Evolutionary conservation across 1,140 invertebrate genomes (phyloP).

Genomic region (Macrosteles quadrilineatus): DNA sequence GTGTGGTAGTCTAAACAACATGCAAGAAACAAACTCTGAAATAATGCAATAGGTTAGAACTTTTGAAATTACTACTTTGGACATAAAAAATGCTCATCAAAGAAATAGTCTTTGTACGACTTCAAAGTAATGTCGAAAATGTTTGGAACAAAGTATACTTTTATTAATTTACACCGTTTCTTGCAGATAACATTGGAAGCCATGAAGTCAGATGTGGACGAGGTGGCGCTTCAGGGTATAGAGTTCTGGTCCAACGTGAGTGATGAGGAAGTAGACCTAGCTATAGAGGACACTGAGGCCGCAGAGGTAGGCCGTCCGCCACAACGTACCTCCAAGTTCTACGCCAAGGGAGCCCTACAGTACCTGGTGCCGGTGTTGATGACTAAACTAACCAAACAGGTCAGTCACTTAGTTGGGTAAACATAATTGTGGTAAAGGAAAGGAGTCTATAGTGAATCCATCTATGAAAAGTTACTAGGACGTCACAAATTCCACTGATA

Average conservation of each 20-base stretch:
- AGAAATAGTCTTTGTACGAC: too few species aligned
- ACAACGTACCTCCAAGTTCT: constrained; percentile 83
- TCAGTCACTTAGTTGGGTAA: too few species aligned
- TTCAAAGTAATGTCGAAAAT: too few species aligned
- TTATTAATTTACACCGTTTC: constrained; percentile 11
- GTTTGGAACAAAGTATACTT: too few species aligned
- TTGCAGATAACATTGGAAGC: constrained; percentile 92
- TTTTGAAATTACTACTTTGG: too few species aligned
- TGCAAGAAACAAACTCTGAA: too few species aligned
- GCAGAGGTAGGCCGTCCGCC: constrained; percentile 90
- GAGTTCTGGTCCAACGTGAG: constrained; percentile 99
- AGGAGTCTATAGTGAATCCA: too few species aligned
- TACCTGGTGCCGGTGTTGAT: constrained; percentile 94
- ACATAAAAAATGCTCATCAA: not conserved
- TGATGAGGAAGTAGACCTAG: constrained; percentile 97
- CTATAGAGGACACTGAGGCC: constrained; percentile 94
- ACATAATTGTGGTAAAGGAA: too few species aligned
- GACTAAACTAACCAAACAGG: constrained; percentile 92
- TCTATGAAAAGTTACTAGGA: too few species aligned
- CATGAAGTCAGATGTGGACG: constrained; percentile 96
- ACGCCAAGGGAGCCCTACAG: constrained; percentile 95
- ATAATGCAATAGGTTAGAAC: too few species aligned
- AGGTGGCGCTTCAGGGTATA: constrained; percentile 97
- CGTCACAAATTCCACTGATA: too few species aligned
- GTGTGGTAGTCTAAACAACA: too few species aligned